Base-by-base conservation (phyloP, 2,888 invertebrate genomes). In the Ommatoiulus sabulosus region DNA sequence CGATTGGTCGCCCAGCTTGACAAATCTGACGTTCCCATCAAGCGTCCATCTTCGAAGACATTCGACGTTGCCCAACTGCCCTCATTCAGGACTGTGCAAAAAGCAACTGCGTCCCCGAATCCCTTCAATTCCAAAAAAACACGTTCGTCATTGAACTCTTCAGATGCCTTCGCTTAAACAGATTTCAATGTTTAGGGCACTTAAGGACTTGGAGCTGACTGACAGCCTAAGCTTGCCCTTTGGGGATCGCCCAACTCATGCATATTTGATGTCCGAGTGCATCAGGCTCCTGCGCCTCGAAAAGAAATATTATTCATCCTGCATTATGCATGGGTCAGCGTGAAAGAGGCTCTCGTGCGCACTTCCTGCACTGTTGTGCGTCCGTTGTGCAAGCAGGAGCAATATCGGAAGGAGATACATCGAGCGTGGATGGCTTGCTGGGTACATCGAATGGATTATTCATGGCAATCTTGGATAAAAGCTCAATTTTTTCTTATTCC, bases 151-250 rank as follows among this genome's bases (percentile, higher is more conserved):
- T 24, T 72, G 6, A 72, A 72, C 72, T 72, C 72, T 24, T 20
- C 24, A 72, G 72, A 72, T 72, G 24, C 72, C 72, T 72, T 72
- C 72, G 72, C 24, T 72, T 15, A 63, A 72, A 72, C 72, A 72
- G 72, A 72, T 72, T 72, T 72, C 72, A 72, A 72, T 72, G 72
- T 72, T 72, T 72, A 72, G 72, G 72, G 72, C 24, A 72, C 72
- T 72, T 72, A 72, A 72, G 72, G 72, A 72, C 24, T 72, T 72
- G 8, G 10, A 72, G 72, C 72, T 72, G 72, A 72, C 6, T 72
- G 72, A 72, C 72, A 72, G 72, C 20, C 72, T 72, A 72, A 72
- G 24, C 72, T 72, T 72, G 24, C 72, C 72, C 72, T 72, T 72
- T 72, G 72, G 72, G 72, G 20, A 72, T 72, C 20, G 24, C 72